Base-by-base conservation (phyloP, 2,888 invertebrate genomes). In the Callinectes sapidus region DNA sequence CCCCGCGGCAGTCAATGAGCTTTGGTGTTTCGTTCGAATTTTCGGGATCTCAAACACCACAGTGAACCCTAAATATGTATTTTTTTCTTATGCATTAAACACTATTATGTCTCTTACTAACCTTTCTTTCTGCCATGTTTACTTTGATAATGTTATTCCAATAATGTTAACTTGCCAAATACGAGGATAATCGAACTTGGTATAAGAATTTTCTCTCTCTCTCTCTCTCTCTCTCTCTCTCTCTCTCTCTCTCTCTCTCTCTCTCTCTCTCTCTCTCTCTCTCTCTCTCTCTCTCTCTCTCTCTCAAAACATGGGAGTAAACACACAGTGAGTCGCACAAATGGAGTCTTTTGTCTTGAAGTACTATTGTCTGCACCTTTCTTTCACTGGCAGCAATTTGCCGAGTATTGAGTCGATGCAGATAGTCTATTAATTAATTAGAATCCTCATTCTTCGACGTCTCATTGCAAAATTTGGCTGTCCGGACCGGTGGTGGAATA, bases 201-300 rank as follows among this genome's bases (percentile, higher is more conserved):
- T 61, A 61, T 3, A 2, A 39, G 39, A 39, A 39, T 10, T 48
- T 10, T 48, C 48, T 48, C 48, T 48, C 48, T 48, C 48, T 48
- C 61, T 61, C 61, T 61, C 61, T 48, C 48, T 48, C 48, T 48
- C 48, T 48, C 48, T 48, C 6, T 48, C 48, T 48, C 48, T 48
- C 6, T 42, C 42, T 42, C 42, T 42, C 42, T 42, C 42, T 42
- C 42, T 42, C 42, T 71, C 66, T 71, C 66, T 71, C 66, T 71
- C 66, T 71, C 66, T 71, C 66, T 71, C 66, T 71, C 66, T 71
- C 55, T 55, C 55, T 55, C 55, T 71, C 66, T 71, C 66, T 71
- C 66, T 71, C 66, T 71, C 66, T 71, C 66, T 71, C 66, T 71
- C 66, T 71, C 66, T 71, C 66, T 55, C 55, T 55, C 55, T 55